Evolutionary conservation across 2,888 invertebrate genomes (phyloP), one percentile per base, ranked within the genome.

Genomic region (Hanleya hanleyi): DNA sequence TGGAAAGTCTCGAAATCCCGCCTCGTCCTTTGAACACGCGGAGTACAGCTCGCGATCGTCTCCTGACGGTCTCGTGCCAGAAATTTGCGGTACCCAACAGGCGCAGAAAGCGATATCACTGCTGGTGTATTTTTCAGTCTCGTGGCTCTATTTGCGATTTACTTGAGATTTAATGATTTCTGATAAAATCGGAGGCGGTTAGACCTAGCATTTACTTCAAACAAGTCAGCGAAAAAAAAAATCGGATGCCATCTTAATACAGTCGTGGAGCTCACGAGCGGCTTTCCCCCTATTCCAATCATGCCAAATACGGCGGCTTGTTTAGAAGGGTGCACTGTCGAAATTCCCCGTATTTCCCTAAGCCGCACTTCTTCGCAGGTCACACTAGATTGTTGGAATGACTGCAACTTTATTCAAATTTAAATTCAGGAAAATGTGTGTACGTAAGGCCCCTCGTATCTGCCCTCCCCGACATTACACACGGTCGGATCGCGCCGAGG

Each of bases 161-260:
- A 57, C 57, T 57, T 57, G 57, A 57, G 57, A 57, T 57, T 57
- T 57, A 57, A 57, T 57, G 57, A 57, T 57, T 57, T 57, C 57
- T 57, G 57, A 57, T 57, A 22, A 57, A 57, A 57, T 57, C 57
- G 57, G 29, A 29, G 57, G 57, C 32, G 57, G 57, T 57, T 57
- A 57, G 32, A 29, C 57, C 57, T 57, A 57, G 57, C 57, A 29
- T 57, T 47, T 47, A 47, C 47, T 47, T 47, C 47, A 47, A 47
- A 47, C 47, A 47, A 47, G 47, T 22, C 22, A 29, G 32, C 57
- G 7, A 47, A 47, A 47, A 47, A 7, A 41, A 18, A 18, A 12
- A 4, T n/a, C n/a, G 22, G 47, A 47, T 47, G 47, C 18, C 47
- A 47, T 18, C 47, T 47, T 47, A 47, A 47, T 47, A 22, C 47